Evolutionary conservation across 2,888 invertebrate genomes (phyloP).

Genomic region (Leistus spinibarbis): DNA sequence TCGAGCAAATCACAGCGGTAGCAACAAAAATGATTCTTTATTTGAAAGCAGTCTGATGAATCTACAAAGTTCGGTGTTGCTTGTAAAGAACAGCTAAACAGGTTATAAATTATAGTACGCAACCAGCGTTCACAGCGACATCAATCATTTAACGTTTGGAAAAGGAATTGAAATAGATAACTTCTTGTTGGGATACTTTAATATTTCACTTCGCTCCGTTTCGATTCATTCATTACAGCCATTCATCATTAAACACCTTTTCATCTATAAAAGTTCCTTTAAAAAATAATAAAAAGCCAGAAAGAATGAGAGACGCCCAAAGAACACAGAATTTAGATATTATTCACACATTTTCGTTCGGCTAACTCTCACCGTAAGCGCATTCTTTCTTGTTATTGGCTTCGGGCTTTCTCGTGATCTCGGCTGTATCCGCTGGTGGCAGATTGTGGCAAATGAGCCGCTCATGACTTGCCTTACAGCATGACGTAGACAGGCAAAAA

Average conservation of each 20-base stretch:
- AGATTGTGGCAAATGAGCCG: conserved; percentile 34
- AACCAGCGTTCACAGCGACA: conserved; percentile 19
- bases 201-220: conserved; percentile 22
- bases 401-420: background rate
- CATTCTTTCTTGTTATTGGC: background rate
- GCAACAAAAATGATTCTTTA: conserved; percentile 10
- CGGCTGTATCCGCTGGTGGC: conserved; percentile 14
- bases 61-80: conserved; percentile 8
- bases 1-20: background rate
- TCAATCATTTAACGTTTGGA: conserved; percentile 31
- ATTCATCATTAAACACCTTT: conserved; percentile 26
- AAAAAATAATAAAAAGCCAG: conserved; percentile 16
- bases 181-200: conserved; percentile 25
- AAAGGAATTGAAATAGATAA: conserved; percentile 34
- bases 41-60: conserved; percentile 9
- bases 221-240: conserved; percentile 11
- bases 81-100: conserved; percentile 21
- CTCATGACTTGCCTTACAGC: conserved; percentile 31
- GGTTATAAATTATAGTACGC: conserved; percentile 23
- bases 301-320: background rate
- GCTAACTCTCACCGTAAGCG: background rate
- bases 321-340: background rate
- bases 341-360: background rate
- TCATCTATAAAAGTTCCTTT: conserved; percentile 16
- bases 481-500: conserved; percentile 19